phyloP scores from a whole-genome alignment of 2,113 vertebrate species.

The Colaptes auratus region DNA sequence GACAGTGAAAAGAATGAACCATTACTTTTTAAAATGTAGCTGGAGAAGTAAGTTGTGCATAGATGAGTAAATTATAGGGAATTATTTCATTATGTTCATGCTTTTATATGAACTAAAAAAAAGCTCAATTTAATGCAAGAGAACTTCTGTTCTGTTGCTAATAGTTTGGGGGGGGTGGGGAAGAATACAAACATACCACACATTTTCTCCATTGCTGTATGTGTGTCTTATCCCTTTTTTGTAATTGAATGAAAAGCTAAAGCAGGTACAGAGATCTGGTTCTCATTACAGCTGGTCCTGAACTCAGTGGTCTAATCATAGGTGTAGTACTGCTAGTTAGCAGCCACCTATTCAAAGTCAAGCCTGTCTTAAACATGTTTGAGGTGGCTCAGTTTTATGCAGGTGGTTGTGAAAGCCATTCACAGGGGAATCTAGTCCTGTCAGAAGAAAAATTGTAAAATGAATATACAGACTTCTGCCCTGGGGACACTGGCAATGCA shows the following conservation, averaged over 20 bases:
- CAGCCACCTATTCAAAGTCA: neutral
- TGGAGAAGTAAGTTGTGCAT: neutral
- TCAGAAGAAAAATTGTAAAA: neutral
- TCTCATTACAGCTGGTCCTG: neutral
- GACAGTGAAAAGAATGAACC: neutral
- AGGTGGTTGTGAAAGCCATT: neutral
- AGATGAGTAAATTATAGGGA: neutral
- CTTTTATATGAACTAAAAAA: neutral
- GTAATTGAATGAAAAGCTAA: neutral
- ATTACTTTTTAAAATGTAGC: neutral
- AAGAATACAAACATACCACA: neutral
- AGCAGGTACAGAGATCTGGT: neutral
- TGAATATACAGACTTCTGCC: neutral
- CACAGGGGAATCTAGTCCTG: neutral
- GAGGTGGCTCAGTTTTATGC: neutral
- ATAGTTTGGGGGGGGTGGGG: neutral
- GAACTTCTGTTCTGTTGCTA: neutral
- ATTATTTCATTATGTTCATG: neutral
- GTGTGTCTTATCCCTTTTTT: neutral
- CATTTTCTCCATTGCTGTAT: neutral
- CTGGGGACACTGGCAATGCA: neutral
- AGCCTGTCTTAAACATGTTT: neutral
- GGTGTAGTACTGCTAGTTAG: neutral
- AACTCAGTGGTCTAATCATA: neutral
- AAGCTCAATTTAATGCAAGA: neutral